phyloP scores from a whole-genome alignment of 2,113 vertebrate genomes.

The Lamprotornis superbus region DNA sequence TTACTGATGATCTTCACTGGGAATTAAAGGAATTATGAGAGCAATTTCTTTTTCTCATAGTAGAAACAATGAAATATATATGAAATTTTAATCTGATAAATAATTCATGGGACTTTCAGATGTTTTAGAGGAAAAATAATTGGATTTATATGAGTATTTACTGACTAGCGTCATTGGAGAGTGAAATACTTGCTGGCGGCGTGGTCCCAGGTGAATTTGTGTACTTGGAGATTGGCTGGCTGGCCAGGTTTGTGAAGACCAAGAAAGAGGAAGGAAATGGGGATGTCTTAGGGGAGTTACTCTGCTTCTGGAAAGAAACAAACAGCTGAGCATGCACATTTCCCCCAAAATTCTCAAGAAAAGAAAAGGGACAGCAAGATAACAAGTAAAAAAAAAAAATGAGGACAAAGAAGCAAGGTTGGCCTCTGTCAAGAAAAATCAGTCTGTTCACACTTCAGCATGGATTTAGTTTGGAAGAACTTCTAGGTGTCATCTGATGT shows the following conservation, averaged over 20 bases:
- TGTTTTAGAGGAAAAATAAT: neutral
- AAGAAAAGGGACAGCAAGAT: neutral
- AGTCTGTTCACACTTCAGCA: neutral
- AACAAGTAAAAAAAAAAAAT: neutral
- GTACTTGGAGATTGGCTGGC: neutral
- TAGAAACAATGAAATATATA: neutral
- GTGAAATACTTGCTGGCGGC: accelerated
- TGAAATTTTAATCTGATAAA: neutral
- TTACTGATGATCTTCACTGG: neutral
- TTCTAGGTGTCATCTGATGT: neutral
- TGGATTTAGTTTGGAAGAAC: neutral
- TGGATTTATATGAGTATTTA: neutral
- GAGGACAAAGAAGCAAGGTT: neutral
- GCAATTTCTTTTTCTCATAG: neutral
- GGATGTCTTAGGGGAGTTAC: neutral
- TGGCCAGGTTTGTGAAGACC: neutral
- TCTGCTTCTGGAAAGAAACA: neutral
- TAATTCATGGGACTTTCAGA: neutral
- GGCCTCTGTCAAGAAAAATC: neutral
- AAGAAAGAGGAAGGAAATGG: neutral
- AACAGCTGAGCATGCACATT: neutral
- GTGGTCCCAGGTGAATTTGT: neutral
- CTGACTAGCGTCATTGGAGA: neutral
- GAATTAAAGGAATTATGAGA: neutral
- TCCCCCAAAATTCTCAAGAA: neutral